These are phyloP conservation scores for Drosophila hydei DNA, from an alignment of 1,140 invertebrate species.

Conservation along the genomic window DNA sequence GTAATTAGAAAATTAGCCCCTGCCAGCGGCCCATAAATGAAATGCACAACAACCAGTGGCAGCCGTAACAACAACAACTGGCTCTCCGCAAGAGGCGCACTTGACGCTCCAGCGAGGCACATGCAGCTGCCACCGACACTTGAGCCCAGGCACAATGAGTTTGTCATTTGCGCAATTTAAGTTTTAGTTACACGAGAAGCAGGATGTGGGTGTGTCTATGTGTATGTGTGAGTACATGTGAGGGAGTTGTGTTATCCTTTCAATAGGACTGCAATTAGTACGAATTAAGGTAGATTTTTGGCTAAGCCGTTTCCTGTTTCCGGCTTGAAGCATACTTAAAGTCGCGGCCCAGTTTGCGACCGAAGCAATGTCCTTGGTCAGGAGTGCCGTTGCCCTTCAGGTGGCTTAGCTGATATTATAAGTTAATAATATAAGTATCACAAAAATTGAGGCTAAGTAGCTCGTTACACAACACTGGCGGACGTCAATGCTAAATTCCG, in stretches of 20 bases:
- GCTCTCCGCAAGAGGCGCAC: slow-evolving; percentile 64
- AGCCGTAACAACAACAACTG: slow-evolving; percentile 29
- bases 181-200: slow-evolving; percentile 22
- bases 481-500: slow-evolving; percentile 21
- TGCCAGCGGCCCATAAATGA: slow-evolving; percentile 71
- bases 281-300: slow-evolving; percentile 63
- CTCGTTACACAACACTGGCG: slow-evolving; percentile 1
- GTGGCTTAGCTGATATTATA: slow-evolving; percentile 19
- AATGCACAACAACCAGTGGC: slow-evolving; percentile 37
- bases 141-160: slow-evolving; percentile 54
- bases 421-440: background rate
- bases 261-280: slow-evolving; percentile 59
- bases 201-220: background rate
- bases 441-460: slow-evolving; percentile 7
- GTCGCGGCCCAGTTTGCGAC: background rate
- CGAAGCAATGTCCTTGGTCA: slow-evolving; percentile 21
- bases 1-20: slow-evolving; percentile 78
- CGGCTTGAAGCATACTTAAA: slow-evolving; percentile 17
- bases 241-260: slow-evolving; percentile 61
- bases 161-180: slow-evolving; percentile 57
- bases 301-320: slow-evolving; percentile 39
- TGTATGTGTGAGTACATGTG: background rate
- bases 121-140: slow-evolving; percentile 62
- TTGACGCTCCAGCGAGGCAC: slow-evolving; percentile 55
- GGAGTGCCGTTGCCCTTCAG: slow-evolving; percentile 1